Base-by-base conservation (phyloP, 2,888 invertebrate genomes). In the Pyrgus malvae region DNA sequence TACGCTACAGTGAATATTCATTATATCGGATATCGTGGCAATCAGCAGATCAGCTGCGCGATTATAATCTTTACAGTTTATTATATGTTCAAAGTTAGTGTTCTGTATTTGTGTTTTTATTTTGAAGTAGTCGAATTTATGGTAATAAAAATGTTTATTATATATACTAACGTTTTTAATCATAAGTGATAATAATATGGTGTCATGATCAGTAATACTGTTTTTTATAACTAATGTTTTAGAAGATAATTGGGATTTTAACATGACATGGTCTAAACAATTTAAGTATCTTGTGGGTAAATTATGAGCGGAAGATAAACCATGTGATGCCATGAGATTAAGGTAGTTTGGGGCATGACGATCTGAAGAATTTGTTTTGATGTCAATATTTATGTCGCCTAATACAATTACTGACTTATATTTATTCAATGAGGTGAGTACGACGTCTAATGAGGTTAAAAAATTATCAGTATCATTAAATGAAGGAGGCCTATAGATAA, bases 381-480 rank as follows among this genome's bases (percentile, higher is more conserved):
- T 51, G 12, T 51, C 44, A 11, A 51, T 44, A 11, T 51, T 51
- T 42, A 51, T 5, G 33, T 51, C 51, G 8, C 51, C 51, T 17
- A 21, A 35, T n/a, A 51, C 7, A 11, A 37, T 8, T 17, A 40
- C 7, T 8, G 35, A 16, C 2, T 23, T 14, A 23, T 27, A 37
- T 21, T 35, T 31, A 33, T 37, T 37, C 19, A 44, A 25, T 8
- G 17, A 16, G 33, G 11, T 27, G 2, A 51, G 14, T 1, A 42
- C 25, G 5, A 2, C 3, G 6, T 51, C 44, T 4, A 51, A 25
- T 9, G 51, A 51, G 9, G 25, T 12, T 2, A 44, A n/a, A 37
- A 45, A 53, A 29, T 53, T 53, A 19, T 27, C 38, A 21, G 27
- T 37, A 12, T 53, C 45, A n/a, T 16, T 16, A 6, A 53, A 38